Conservation (phyloP, 2,113 vertebrate genomes). For the Sigmodon hispidus region DNA sequence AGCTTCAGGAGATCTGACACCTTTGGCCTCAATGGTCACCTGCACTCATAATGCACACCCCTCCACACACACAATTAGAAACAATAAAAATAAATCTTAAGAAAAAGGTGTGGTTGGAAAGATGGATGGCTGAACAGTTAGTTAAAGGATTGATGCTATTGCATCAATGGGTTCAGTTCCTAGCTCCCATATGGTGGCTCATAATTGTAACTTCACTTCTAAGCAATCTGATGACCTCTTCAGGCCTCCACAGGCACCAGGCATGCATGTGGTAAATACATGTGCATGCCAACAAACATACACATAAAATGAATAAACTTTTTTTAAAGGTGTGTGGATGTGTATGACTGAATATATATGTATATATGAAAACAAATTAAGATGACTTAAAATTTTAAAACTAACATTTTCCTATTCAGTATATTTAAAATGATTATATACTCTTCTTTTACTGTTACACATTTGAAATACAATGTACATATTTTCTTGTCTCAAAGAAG, state of each 20-base stretch:
- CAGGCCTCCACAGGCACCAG: background rate
- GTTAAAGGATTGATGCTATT: background rate
- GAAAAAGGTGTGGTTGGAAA: background rate
- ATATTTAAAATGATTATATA: background rate
- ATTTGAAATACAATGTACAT: background rate
- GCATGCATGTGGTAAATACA: background rate
- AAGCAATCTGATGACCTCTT: background rate
- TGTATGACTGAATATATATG: background rate
- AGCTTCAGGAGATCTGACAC: background rate
- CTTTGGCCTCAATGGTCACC: background rate
- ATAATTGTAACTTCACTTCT: background rate
- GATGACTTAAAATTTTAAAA: background rate
- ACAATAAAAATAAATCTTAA: background rate
- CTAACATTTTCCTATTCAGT: background rate
- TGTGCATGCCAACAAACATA: background rate
- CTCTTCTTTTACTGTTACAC: background rate
- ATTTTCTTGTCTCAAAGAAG: background rate
- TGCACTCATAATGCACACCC: background rate
- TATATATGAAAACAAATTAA: background rate
- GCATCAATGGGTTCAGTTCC: background rate
- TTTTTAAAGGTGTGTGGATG: background rate
- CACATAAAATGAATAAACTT: background rate
- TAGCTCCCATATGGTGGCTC: background rate
- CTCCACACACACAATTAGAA: background rate
- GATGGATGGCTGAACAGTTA: background rate